Percentiles rank a stretch among this genome's conserved stretches.
Evolutionary conservation across 1,140 invertebrate species (phyloP).

Genomic region (Leptinotarsa texana): DNA sequence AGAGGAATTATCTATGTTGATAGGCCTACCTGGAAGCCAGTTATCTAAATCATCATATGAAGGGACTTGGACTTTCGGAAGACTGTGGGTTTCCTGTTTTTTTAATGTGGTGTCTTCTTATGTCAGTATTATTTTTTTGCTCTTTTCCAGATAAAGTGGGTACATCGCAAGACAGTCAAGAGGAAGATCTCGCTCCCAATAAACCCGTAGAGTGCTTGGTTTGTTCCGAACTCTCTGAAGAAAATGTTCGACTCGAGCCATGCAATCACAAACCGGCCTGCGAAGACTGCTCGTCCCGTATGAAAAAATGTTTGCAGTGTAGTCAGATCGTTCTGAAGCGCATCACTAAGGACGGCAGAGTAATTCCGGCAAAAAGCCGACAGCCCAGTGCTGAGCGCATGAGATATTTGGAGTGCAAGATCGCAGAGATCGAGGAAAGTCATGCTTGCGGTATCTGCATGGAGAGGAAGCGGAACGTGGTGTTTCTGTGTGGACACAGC

Average conservation of each 20-base stretch:
- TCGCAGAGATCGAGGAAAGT: conserved; percentile 86
- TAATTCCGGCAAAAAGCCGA: conserved; percentile 58
- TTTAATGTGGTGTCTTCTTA: no score
- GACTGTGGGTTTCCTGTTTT: no score
- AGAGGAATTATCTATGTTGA: no score
- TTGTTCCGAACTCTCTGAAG: conserved; percentile 69
- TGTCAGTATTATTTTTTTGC: background rate
- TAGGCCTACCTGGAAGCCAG: no score
- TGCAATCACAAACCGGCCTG: conserved; percentile 77
- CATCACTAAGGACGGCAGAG: conserved; percentile 58
- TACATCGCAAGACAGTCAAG: conserved; percentile 50
- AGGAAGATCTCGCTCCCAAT: conserved; percentile 31
- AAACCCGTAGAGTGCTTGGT: conserved; percentile 70
- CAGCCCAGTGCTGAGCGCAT: conserved; percentile 69
- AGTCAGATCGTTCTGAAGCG: conserved; percentile 64
- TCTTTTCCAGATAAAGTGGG: conserved; percentile 37
- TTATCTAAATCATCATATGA: no score
- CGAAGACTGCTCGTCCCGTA: conserved; percentile 74
- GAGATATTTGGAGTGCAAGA: conserved; percentile 79
- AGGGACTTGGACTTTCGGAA: no score
- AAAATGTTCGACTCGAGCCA: conserved; percentile 70
- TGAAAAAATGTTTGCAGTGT: conserved; percentile 82
- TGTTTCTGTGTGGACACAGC: conserved; percentile 87
- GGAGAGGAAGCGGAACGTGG: conserved; percentile 78
- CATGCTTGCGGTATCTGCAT: conserved; percentile 80